Base-by-base conservation (phyloP, 2,113 vertebrate genomes). In the Chaenogobius annularis region DNA sequence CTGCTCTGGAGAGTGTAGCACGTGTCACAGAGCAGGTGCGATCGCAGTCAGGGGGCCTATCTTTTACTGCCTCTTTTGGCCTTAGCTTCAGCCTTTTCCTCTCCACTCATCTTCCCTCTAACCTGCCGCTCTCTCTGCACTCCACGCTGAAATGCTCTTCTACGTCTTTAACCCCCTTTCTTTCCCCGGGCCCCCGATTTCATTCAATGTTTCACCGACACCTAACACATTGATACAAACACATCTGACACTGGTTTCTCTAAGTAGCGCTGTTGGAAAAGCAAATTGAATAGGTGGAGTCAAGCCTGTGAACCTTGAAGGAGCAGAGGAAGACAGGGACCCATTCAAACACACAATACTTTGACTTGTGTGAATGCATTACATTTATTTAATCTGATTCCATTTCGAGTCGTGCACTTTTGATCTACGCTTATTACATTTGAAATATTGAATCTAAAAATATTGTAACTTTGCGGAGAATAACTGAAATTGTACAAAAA, bases 261-360 rank as follows among this genome's bases (percentile, higher is more conserved):
- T 91, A 93, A 93, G 83, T 90, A 80, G 82, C 89, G 77, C 90
- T 92, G 88, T 83, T 91, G 87, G 90, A 91, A 84, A 85, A 80
- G 75, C 83, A 90, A 90, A 92, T 87, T 91, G 91, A 88, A 94
- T 93, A 92, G 93, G 87, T 88, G 92, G 93, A 88, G 89, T 85
- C 43, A 71, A 78, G 91, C 84, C 90, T 86, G 79, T 80, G 90
- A 85, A 93, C 94, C 88, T 92, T 94, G 88, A 95, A 93, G 91
- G 85, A 81, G 82, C 26, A 83, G 70, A 81, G 68, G 46, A 56
- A 66, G 52, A 74, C 64, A 86, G 90, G 72, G 74, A 87, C 75
- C 67, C 19, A 47, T 66, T 66, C 63, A 66, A 19, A 22, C 10
- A 13, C 64, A 47, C 64, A 66, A n/a, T 17, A 47, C 13, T 66